Evolutionary conservation across 1,140 invertebrate genomes (phyloP).

Genomic region (Drosophila malerkotliana): DNA sequence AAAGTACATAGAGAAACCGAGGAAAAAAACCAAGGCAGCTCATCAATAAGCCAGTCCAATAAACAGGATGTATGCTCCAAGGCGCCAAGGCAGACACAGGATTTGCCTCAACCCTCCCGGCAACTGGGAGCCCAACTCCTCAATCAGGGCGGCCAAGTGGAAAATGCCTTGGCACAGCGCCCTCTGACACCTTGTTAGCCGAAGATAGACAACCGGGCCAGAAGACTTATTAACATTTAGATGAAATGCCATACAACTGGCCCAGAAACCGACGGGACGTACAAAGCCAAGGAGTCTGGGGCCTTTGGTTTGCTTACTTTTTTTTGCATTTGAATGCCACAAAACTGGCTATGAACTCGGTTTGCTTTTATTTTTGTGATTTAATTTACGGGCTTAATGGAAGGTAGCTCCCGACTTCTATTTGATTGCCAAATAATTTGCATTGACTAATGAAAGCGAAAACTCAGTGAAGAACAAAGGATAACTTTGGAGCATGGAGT

Average conservation of each 20-base stretch:
- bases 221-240: constrained; percentile 80
- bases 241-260: constrained; percentile 62
- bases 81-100: constrained; percentile 51
- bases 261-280: constrained; percentile 1
- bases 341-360: constrained; percentile 27
- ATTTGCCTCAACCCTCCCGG: constrained; percentile 37
- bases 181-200: constrained; percentile 75
- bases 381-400: constrained; percentile 64
- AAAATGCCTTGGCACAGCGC: constrained; percentile 68
- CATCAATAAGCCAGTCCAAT: constrained; percentile 78
- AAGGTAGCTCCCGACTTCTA: constrained; percentile 29
- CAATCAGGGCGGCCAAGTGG: constrained; percentile 78
- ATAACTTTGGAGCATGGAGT: constrained; percentile 23
- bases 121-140: constrained; percentile 22
- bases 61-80: constrained; percentile 74
- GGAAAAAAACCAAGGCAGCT: constrained; percentile 33
- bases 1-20: constrained; percentile 37
- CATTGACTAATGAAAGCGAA: constrained; percentile 68
- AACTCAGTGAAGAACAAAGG: constrained; percentile 17
- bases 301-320: constrained; percentile 26
- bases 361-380: constrained; percentile 67
- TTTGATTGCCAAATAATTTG: constrained; percentile 70
- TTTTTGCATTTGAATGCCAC: constrained; percentile 64
- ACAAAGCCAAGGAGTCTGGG: neutral
- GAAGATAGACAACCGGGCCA: constrained; percentile 23